phyloP scores from a whole-genome alignment of 2,888 invertebrate genomes.

The Orthonevra nobilis region DNA sequence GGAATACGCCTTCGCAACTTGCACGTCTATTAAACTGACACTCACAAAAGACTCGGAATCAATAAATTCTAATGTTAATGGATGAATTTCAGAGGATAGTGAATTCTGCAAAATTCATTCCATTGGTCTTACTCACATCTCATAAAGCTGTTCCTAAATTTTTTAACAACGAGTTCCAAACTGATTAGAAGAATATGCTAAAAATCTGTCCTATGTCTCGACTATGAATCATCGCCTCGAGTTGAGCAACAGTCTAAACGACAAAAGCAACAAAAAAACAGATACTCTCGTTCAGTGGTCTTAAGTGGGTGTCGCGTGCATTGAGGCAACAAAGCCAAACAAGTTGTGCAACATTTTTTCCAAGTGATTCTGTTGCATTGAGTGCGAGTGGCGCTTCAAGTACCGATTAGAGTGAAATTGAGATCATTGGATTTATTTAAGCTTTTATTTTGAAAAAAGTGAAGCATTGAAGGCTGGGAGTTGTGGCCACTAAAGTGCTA shows the following conservation, averaged over 20 bases:
- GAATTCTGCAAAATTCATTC: too few species aligned
- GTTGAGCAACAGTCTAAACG: background rate
- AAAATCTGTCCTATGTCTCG: too few species aligned
- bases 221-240: constrained; percentile 17
- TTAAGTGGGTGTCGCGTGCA: constrained; percentile 18
- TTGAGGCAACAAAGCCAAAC: constrained; percentile 46
- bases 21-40: background rate
- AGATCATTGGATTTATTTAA: too few species aligned
- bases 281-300: background rate
- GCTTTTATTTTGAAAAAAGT: too few species aligned
- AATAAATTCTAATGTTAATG: background rate
- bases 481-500: too few species aligned
- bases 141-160: too few species aligned
- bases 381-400: constrained; percentile 10
- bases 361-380: constrained; percentile 15
- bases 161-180: too few species aligned
- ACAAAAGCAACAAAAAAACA: background rate
- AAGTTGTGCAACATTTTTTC: constrained; percentile 28
- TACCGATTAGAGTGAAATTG: constrained; percentile 11
- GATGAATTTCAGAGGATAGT: too few species aligned
- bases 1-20: background rate
- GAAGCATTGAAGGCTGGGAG: constrained; percentile 4
- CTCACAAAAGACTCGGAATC: background rate
- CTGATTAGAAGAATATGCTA: too few species aligned
- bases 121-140: too few species aligned